A percentile compares a stretch with the other conserved stretches of the same genome.
Evolutionary conservation across 1,140 invertebrate genomes (phyloP).

Genomic region (Anastrepha ludens): DNA sequence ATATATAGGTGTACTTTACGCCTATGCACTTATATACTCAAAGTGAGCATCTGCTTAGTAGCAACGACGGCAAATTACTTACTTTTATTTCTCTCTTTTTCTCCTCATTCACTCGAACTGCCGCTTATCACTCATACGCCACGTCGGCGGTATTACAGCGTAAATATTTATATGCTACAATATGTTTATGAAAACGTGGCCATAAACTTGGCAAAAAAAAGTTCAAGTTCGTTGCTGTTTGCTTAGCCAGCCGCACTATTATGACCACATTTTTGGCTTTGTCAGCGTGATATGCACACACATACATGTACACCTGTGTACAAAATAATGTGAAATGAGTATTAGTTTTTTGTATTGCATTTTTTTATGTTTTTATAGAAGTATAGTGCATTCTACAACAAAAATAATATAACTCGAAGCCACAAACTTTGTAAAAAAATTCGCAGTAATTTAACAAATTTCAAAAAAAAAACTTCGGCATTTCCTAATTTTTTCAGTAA

Average conservation of each 20-base stretch:
- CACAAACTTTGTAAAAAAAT: no score
- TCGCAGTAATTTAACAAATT: no score
- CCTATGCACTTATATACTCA: background rate
- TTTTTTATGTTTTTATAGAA: no score
- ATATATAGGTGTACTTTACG: background rate
- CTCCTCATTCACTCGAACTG: background rate
- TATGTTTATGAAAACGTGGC: background rate
- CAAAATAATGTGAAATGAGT: no score
- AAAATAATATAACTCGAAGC: no score
- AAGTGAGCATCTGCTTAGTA: background rate
- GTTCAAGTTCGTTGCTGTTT: constrained; percentile 41
- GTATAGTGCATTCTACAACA: no score
- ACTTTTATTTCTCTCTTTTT: background rate
- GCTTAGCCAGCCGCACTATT: background rate
- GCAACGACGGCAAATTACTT: background rate
- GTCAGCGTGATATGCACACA: no score
- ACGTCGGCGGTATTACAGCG: background rate
- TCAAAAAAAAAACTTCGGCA: no score
- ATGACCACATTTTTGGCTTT: no score
- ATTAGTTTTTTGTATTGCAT: no score
- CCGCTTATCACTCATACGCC: constrained; percentile 16
- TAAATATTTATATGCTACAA: background rate
- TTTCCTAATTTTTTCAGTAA: no score
- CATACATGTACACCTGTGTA: no score
- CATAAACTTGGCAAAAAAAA: constrained; percentile 23